These are phyloP conservation scores for Paracentrotus lividus DNA, from an alignment of 53 echinoderm and acorn worm genomes.

Conservation along the genomic window DNA sequence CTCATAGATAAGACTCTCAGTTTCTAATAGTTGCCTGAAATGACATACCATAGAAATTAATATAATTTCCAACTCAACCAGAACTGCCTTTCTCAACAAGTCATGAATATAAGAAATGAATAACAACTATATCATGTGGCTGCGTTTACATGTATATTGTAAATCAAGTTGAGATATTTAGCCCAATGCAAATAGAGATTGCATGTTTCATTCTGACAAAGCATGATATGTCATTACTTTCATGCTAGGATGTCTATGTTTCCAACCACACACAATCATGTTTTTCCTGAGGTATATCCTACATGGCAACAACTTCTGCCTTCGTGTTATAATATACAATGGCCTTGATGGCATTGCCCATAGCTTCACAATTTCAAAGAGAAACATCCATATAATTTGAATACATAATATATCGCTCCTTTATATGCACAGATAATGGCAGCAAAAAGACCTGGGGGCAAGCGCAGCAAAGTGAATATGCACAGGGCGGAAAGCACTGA, in stretches of 20 bases:
- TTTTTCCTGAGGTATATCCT: background rate
- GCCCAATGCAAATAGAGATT: too few species aligned
- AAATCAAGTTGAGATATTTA: background rate
- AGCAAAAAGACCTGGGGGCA: background rate
- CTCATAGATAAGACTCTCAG: too few species aligned
- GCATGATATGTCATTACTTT: too few species aligned
- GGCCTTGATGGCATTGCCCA: background rate
- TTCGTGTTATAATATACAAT: background rate
- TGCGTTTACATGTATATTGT: background rate
- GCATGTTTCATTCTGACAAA: too few species aligned
- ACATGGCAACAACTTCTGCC: background rate
- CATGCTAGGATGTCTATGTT: background rate
- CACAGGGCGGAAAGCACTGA: background rate
- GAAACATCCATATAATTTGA: background rate
- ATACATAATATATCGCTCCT: constrained; percentile 26
- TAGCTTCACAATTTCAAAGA: background rate
- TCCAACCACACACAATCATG: background rate
- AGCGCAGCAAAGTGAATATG: background rate
- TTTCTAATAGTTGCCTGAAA: too few species aligned
- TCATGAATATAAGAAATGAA: background rate
- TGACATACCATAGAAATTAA: background rate
- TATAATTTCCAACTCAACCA: background rate
- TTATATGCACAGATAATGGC: background rate
- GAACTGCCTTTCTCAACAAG: background rate
- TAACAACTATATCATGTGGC: too few species aligned